Evolutionary conservation across 2,113 vertebrate genomes (phyloP), one percentile per base, ranked within the genome.

Genomic region (Oncorhynchus nerka): DNA sequence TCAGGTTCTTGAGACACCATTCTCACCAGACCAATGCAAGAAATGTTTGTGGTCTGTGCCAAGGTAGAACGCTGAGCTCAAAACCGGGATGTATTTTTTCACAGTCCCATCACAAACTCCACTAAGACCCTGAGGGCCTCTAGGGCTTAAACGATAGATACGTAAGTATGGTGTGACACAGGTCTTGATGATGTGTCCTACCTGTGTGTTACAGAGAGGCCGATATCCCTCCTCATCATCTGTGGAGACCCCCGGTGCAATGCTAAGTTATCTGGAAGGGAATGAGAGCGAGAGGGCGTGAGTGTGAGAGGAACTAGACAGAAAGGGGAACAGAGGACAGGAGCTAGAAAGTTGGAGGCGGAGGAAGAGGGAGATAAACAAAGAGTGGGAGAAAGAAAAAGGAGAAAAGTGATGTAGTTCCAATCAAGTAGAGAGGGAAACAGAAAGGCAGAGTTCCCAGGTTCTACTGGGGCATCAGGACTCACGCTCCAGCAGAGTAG

Each of bases 171-270:
- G 9, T 55, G 67, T 68, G 9, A 9, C 9, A 45, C 9, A 45
- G 39, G 39, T 45, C 39, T 45, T 45, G 39, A 45, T 45, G 39
- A 59, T 13, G 22, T n/a, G n/a, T 19, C 92, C 87, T 84, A 97
- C 97, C 97, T 96, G 92, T 99, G 97, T 9, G 96, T 98, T 65
- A 99, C 94, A 0, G 96, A 92, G 68, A 98, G 88, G 20, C 96
- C 96, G 1, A 98, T 96, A 88, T 98, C 97, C 81, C 96, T 94
- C 86, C 95, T 95, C 90, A 94, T 85, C 64, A 77, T 92, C 83
- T 96, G 95, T 2, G 96, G 97, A 69, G 97, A 99, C 75, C 93
- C 93, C 22, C 94, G 94, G 1, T 91, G 91, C 67, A 94, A 86
- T 76, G 94, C 89, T 93, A 88, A 4, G 70, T 72, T 71, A 76